Base-by-base conservation (phyloP, 2,113 vertebrate genomes). In the Urocolius indicus region DNA sequence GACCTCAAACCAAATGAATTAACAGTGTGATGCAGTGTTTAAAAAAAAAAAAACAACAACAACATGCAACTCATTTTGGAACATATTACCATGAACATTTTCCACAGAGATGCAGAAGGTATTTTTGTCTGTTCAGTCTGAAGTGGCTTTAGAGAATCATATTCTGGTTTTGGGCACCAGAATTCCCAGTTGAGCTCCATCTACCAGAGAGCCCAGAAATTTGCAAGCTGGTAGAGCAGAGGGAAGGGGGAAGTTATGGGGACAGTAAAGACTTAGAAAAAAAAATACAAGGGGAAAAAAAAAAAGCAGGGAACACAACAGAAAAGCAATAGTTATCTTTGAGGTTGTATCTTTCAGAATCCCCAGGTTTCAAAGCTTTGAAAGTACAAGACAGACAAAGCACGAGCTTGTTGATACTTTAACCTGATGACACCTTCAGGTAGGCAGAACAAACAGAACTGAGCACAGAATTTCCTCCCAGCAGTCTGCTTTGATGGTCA, bases 1-100 rank as follows among this genome's bases (percentile, higher is more conserved):
- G 86, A 72, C 89, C 77, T 94, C 91, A 84, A 93, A 87, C 86
- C 80, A 89, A 92, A 96, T 94, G 93, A 97, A 95, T 94, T 90
- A 94, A 97, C 95, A 96, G 86, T 91, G 52, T 8, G 2, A 93
- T 59, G 48, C 95, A 97, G 73, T 93, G 95, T 95, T 95, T 48
- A 16, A 79, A 62, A 57, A 79, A 94, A 84, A 87, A 67, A 49
- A 36, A 32, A 30, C n/a, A 45, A 6, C 36, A 32, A 34, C 80
- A 95, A 66, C 86, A 81, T 32, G 46, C 59, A 90, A 52, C 76
- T 92, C 48, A 16, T 77, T 92, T 90, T 89, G 91, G 91, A 96
- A 95, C 89, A 87, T 71, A 90, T 92, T 92, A 92, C 79, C 57
- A 89, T 22, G 38, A 84, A 57, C 16, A 19, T 87, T 92, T 96